These are phyloP conservation scores for Syrista parreyssii DNA, from an alignment of 2,888 invertebrate species.

Conservation along the genomic window DNA sequence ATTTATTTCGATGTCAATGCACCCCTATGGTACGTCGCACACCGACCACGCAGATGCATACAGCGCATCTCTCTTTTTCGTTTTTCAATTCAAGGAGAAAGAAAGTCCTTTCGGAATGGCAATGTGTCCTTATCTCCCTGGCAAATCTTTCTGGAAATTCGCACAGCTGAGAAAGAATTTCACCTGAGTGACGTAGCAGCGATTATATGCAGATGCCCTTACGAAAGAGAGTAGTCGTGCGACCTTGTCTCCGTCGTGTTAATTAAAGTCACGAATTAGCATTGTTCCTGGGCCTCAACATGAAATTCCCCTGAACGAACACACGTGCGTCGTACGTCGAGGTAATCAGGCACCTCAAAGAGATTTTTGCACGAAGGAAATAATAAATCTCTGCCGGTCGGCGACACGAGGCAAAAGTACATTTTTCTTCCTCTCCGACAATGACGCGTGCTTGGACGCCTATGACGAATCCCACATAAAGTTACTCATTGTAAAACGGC, in stretches of 20 bases:
- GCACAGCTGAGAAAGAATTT: background rate
- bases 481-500: background rate
- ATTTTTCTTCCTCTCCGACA: background rate
- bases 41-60: background rate
- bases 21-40: too few relatives aligned
- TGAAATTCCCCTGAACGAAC: background rate
- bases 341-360: background rate
- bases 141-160: background rate
- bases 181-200: background rate
- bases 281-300: background rate
- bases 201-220: conserved; percentile 3
- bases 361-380: background rate
- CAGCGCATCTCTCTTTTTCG: background rate
- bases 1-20: background rate
- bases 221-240: background rate
- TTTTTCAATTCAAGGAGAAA: background rate
- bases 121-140: background rate
- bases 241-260: background rate
- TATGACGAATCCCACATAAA: background rate
- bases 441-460: background rate
- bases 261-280: background rate
- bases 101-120: background rate
- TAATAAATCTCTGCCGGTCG: background rate
- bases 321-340: background rate
- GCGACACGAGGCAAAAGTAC: background rate